Conservation (phyloP, 2,888 invertebrate genomes). For the Criorhina ranunculi region DNA sequence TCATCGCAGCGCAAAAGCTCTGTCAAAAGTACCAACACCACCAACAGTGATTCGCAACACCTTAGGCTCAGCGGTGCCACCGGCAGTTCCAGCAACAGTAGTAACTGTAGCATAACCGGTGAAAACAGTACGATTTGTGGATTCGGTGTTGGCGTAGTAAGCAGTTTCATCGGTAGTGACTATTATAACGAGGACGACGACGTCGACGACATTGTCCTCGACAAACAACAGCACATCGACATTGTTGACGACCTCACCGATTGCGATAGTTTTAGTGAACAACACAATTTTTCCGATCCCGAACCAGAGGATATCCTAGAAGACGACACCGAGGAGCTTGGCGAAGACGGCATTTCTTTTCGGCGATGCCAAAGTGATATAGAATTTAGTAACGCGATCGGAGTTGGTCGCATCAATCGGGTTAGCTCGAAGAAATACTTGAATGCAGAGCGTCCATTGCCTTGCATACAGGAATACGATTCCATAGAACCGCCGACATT, state of each 20-base stretch:
- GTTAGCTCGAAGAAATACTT: slow-evolving; percentile 53
- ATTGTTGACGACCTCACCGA: slow-evolving; percentile 77
- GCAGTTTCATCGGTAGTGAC: slow-evolving; percentile 79
- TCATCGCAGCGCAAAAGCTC: slow-evolving; percentile 63
- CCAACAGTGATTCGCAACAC: slow-evolving; percentile 66
- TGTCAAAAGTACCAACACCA: slow-evolving; percentile 63
- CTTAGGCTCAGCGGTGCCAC: slow-evolving; percentile 60
- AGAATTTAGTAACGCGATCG: slow-evolving; percentile 60
- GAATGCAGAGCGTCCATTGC: slow-evolving; percentile 39
- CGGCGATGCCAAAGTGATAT: slow-evolving; percentile 65
- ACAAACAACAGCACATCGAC: slow-evolving; percentile 78
- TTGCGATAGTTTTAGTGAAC: slow-evolving; percentile 80
- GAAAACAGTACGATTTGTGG: slow-evolving; percentile 82
- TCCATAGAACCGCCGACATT: slow-evolving; percentile 50
- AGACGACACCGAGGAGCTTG: slow-evolving; percentile 78
- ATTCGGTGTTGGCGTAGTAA: slow-evolving; percentile 81
- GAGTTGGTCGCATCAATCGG: slow-evolving; percentile 55
- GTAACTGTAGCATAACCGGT: slow-evolving; percentile 83
- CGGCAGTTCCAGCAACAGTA: slow-evolving; percentile 82
- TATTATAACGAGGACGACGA: slow-evolving; percentile 74
- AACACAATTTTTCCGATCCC: slow-evolving; percentile 78
- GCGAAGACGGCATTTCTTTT: slow-evolving; percentile 49
- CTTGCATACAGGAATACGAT: slow-evolving; percentile 65
- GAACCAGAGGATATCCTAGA: slow-evolving; percentile 78
- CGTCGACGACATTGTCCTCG: slow-evolving; percentile 78